These are phyloP conservation scores for Tokudaia muenninki DNA, from an alignment of 2,797 vertebrate species.

Conservation along the genomic window DNA sequence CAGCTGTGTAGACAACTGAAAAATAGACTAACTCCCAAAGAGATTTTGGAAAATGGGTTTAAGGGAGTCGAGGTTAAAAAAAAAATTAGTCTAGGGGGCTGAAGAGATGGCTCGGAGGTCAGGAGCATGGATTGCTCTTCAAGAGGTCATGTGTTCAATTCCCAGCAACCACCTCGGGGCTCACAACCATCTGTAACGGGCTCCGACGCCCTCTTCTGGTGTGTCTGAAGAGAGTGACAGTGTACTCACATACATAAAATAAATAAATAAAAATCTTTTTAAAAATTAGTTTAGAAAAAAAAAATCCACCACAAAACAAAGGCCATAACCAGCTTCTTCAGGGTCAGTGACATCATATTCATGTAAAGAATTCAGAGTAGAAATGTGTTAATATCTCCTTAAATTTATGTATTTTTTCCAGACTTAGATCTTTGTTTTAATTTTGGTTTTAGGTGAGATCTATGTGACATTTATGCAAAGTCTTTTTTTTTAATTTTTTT, in stretches of 20 bases:
- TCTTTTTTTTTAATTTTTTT: no score
- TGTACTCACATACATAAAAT: not conserved
- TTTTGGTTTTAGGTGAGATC: conserved; percentile 21
- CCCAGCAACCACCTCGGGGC: not conserved
- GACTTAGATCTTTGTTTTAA: conserved; percentile 8
- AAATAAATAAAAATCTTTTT: not conserved
- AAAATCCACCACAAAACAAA: conserved; percentile 1
- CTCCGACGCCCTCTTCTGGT: no score
- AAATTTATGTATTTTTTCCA: not conserved
- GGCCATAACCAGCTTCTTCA: not conserved
- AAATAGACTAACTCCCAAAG: conserved; percentile 30
- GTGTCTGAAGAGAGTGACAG: no score
- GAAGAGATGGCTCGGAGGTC: not conserved
- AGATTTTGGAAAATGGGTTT: conserved; percentile 37
- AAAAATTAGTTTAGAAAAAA: not conserved
- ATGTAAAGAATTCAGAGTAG: not conserved
- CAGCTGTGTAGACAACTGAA: conserved; percentile 28
- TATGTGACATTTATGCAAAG: not conserved
- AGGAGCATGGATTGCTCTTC: not conserved
- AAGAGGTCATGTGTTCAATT: not conserved
- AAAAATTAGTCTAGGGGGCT: not conserved
- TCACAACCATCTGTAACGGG: not conserved
- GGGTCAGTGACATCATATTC: not conserved
- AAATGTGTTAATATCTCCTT: not conserved
- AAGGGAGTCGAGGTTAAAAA: not conserved